These are phyloP conservation scores for Callimorpha dominula DNA, from an alignment of 2,888 invertebrate species.

Conservation along the genomic window DNA sequence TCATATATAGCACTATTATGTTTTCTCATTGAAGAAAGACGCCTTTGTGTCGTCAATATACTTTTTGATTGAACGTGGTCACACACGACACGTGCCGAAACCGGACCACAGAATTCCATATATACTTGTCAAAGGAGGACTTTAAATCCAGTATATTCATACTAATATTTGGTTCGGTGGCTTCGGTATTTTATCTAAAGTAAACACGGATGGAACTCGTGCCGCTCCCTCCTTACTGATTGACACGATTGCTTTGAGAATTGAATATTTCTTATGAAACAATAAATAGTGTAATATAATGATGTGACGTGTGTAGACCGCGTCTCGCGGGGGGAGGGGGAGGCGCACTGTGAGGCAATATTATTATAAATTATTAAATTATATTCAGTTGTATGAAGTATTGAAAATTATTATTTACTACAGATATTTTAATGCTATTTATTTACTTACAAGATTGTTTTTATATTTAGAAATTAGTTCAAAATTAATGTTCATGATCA, in stretches of 20 bases:
- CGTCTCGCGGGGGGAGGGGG: not conserved
- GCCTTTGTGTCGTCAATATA: not conserved
- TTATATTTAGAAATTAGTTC: slow-evolving; percentile 37
- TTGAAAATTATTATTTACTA: slow-evolving; percentile 38
- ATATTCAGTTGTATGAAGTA: slow-evolving; percentile 25
- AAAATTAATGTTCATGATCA: slow-evolving; percentile 40
- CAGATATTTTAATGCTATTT: slow-evolving; percentile 36
- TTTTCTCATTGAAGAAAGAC: not conserved
- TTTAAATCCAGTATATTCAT: too few relatives aligned
- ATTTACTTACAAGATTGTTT: slow-evolving; percentile 33
- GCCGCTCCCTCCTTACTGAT: not conserved
- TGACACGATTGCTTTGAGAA: too few relatives aligned
- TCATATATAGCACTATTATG: slow-evolving; percentile 1
- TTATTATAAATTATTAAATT: slow-evolving; percentile 22
- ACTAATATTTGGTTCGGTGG: too few relatives aligned
- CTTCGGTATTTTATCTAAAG: too few relatives aligned
- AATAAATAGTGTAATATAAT: too few relatives aligned
- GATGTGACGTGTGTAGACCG: too few relatives aligned
- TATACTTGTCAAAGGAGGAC: too few relatives aligned
- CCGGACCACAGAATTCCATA: too few relatives aligned
- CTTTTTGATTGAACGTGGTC: not conserved
- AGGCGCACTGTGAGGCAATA: not conserved
- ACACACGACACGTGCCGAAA: not conserved
- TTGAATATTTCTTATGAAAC: too few relatives aligned
- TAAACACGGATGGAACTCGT: too few relatives aligned